Conservation (phyloP, 2,888 invertebrate genomes). For the Mimumesa dahlbomi region DNA sequence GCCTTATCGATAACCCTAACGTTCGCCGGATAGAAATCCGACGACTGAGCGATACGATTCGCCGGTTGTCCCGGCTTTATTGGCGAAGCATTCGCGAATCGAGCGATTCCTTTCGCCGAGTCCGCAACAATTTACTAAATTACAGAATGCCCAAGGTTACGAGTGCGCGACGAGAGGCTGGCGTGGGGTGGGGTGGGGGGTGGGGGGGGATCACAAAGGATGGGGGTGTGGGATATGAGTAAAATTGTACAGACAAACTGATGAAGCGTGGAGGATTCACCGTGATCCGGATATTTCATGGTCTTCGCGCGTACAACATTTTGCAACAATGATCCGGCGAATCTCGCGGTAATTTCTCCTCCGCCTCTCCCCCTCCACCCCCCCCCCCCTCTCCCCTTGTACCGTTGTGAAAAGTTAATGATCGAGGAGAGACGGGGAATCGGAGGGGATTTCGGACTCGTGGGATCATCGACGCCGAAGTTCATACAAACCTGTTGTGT, state of each 20-base stretch:
- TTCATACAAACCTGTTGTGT: conserved; percentile 25
- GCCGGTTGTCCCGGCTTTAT: not conserved
- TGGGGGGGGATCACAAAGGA: conserved; percentile 12
- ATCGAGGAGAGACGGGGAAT: no score
- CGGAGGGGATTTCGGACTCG: no score
- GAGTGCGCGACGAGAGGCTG: conserved; percentile 62
- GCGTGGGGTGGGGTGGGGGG: conserved; percentile 29
- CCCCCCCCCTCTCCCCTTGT: no score
- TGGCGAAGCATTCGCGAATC: conserved; percentile 50
- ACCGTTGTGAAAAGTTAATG: no score
- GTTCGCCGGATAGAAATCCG: no score
- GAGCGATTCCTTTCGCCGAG: conserved; percentile 59
- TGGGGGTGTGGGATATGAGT: conserved; percentile 18
- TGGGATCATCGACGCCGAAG: no score
- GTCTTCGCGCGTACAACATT: no score
- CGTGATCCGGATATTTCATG: conserved; percentile 44
- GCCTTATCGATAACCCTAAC: no score
- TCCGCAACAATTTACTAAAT: conserved; percentile 72
- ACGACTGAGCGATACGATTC: no score
- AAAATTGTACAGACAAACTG: conserved; percentile 39
- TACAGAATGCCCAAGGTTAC: conserved; percentile 74
- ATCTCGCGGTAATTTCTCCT: no score
- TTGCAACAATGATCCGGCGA: no score
- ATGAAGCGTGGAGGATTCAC: conserved; percentile 42
- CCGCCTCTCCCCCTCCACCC: no score